phyloP scores from a whole-genome alignment of 1,140 invertebrate genomes.

The Ostrea denselamellosa region DNA sequence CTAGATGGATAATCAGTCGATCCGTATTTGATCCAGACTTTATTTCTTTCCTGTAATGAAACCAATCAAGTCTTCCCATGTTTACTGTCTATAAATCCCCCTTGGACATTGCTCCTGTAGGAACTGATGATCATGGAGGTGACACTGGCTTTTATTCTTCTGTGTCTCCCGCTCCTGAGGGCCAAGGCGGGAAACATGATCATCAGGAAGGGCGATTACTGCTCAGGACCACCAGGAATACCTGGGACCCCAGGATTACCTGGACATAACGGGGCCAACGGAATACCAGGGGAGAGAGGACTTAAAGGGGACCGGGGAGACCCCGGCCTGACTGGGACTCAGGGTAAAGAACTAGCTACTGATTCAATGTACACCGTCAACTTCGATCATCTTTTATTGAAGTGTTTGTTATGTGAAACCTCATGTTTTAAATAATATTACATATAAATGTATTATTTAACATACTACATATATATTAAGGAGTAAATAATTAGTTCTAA shows the following conservation, averaged over 20 bases:
- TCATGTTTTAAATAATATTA: too few species aligned
- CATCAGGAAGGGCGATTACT: conserved; percentile 55
- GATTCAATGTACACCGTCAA: too few species aligned
- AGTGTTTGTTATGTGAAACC: too few species aligned
- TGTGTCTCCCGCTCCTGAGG: neutral
- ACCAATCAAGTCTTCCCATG: neutral
- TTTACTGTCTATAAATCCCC: neutral
- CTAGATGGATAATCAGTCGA: neutral
- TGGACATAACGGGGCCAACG: conserved; percentile 69
- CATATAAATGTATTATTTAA: too few species aligned
- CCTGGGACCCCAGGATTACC: conserved; percentile 66
- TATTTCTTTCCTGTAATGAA: neutral
- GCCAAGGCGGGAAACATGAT: conserved; percentile 16
- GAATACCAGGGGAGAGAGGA: conserved; percentile 67
- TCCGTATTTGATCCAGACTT: neutral
- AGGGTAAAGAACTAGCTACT: conserved; percentile 51
- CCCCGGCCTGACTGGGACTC: conserved; percentile 62
- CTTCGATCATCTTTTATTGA: too few species aligned
- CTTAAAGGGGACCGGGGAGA: conserved; percentile 67
- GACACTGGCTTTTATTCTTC: neutral
- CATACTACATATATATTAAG: too few species aligned
- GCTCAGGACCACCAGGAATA: conserved; percentile 57
- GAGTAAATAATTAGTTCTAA: neutral
- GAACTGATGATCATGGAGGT: neutral
- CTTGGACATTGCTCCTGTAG: neutral